Percentiles rank a stretch among this genome's conserved stretches.
Conservation (phyloP, 2,888 invertebrate genomes). For the Drosophila paracracens region DNA sequence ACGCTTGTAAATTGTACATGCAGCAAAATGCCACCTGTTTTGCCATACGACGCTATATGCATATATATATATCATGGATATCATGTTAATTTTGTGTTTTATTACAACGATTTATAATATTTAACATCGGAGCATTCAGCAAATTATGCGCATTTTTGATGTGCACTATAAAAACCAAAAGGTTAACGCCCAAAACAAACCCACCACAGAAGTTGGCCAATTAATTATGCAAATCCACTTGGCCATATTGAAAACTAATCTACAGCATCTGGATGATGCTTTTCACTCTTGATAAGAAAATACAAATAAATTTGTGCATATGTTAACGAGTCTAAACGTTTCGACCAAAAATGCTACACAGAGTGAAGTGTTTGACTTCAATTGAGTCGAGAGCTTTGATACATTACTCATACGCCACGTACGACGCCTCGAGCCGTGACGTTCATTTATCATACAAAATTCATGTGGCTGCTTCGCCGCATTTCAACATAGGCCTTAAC, state of each 20-base stretch:
- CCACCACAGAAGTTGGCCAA: conserved; percentile 53
- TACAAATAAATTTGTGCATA: conserved; percentile 1
- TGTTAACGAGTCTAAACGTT: conserved; percentile 49
- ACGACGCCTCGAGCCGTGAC: conserved; percentile 63
- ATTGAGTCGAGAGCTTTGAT: conserved; percentile 47
- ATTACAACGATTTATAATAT: conserved; percentile 72
- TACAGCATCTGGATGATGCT: conserved; percentile 52
- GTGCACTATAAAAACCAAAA: conserved; percentile 70
- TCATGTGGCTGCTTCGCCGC: conserved; percentile 62
- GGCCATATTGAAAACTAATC: conserved; percentile 54
- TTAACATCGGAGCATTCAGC: conserved; percentile 34
- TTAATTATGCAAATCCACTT: conserved; percentile 73
- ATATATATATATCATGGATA: conserved; percentile 22
- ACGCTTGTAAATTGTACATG: conserved; percentile 27
- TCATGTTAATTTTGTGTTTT: conserved; percentile 62
- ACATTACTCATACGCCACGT: conserved; percentile 75
- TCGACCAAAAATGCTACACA: conserved; percentile 13
- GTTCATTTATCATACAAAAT: conserved; percentile 75
- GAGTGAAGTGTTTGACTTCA: conserved; percentile 28
- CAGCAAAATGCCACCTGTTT: conserved; percentile 57
- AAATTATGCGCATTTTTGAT: conserved; percentile 76
- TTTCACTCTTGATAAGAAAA: conserved; percentile 59
- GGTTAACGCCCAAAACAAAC: conserved; percentile 33
- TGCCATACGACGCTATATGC: conserved; percentile 10
- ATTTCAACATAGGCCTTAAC: conserved; percentile 42